Evolutionary conservation across 2,797 vertebrate genomes (phyloP).

Genomic region (Apodemus agrarius): DNA sequence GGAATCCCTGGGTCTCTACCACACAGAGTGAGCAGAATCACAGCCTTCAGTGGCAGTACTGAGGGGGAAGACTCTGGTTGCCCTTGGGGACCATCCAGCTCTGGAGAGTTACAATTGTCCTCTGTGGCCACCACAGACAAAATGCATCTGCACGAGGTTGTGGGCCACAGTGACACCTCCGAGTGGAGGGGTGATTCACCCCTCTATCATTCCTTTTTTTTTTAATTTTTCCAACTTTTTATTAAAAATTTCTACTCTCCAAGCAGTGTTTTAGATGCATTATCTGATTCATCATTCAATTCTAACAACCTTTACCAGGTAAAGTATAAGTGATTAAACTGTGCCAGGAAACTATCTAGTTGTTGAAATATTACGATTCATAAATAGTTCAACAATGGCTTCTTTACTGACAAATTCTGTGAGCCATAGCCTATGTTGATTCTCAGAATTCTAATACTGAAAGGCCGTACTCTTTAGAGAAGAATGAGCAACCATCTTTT

Average conservation of each 20-base stretch:
- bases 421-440: background rate
- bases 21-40: background rate
- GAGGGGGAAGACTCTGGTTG: background rate
- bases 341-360: too few relatives aligned
- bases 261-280: too few relatives aligned
- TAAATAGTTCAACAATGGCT: background rate
- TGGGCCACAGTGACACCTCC: background rate
- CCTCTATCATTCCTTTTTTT: background rate
- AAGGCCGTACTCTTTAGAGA: background rate
- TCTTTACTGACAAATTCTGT: background rate
- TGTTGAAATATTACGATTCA: background rate
- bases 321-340: too few relatives aligned
- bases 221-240: too few relatives aligned
- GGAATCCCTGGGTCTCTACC: background rate
- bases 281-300: too few relatives aligned
- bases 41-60: background rate
- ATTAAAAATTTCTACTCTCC: too few relatives aligned
- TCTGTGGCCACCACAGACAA: background rate
- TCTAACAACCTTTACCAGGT: too few relatives aligned
- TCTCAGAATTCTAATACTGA: constrained; percentile 25
- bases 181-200: background rate
- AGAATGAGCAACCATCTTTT: background rate
- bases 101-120: background rate
- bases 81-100: background rate
- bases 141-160: background rate